Base-by-base conservation (phyloP, 2,888 invertebrate species). In the Synanthedon andrenaeformis region DNA sequence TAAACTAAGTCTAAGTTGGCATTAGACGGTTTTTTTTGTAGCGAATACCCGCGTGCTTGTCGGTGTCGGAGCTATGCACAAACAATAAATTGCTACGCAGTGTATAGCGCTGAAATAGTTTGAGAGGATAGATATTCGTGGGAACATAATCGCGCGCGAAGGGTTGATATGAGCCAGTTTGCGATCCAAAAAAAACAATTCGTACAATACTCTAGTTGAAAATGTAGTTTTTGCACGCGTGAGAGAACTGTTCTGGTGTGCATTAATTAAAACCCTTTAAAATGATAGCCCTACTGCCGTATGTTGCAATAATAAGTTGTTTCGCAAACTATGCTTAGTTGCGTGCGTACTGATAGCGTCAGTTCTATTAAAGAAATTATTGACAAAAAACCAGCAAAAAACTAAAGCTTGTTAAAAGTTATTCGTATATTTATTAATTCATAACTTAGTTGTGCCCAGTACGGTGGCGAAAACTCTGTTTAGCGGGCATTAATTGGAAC, bases 111-210 rank as follows among this genome's bases (percentile, higher is more conserved):
- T 13, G 14, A 14, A 13, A 45, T 45, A 14, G 35, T 6, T 10
- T 35, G 35, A 35, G 35, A 45, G 45, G 45, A 45, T 35, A 35
- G 45, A 45, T 45, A 45, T 45, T 45, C 45, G 45, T 45, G 45
- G n/a, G 45, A 45, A 45, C 14, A 45, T 8, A 45, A 45, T 35
- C 35, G 35, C 35, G 2, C 45, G 45, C 45, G 45, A 45, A 45
- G 41, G 12, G 53, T 41, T 13, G 23, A 23, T 52, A 56, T 53
- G 57, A 61, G 56, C 58, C 61, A 61, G 59, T 57, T 57, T 59
- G 60, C 64, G 56, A 58, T 42, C 17, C 35, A 41, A 17, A 49
- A n/a, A 49, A 52, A 51, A 52, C 45, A 45, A 35, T 35, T 35
- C 35, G 10, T 35, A 10, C 35, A 35, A 35, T 35, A 35, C 35